Percentiles rank a stretch among this genome's conserved stretches.
Conservation (phyloP, 2,113 vertebrate species). For the Andinoacara biseriatus region DNA sequence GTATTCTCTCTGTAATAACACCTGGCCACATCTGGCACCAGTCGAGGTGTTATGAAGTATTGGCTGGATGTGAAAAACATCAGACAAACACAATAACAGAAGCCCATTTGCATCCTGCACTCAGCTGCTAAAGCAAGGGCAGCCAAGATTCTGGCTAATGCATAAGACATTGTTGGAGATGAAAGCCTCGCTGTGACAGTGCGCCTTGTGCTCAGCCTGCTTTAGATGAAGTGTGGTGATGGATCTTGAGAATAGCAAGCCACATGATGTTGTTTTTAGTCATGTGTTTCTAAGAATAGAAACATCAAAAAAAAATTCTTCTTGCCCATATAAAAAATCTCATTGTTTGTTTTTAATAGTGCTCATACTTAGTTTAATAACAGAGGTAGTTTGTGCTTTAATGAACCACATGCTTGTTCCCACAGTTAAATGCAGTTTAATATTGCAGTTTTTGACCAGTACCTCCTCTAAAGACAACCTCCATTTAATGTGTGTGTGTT, state of each 20-base stretch:
- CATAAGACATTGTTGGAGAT: conserved; percentile 31
- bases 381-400: conserved; percentile 9
- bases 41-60: conserved; percentile 14
- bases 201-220: conserved; percentile 24
- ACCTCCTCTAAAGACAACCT: conserved; percentile 21
- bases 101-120: conserved; percentile 37
- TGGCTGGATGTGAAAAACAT: conserved; percentile 15
- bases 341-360: conserved; percentile 25
- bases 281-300: conserved; percentile 60
- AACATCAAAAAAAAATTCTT: neutral
- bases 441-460: conserved; percentile 9
- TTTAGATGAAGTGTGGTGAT: conserved; percentile 27
- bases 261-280: conserved; percentile 43
- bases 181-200: conserved; percentile 47
- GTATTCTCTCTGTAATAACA: neutral
- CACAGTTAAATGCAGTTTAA: neutral
- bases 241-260: conserved; percentile 41
- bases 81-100: conserved; percentile 12
- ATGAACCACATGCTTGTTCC: conserved; percentile 8
- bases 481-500: conserved; percentile 29
- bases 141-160: conserved; percentile 34
- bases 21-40: conserved; percentile 17
- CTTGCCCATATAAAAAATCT: neutral
- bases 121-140: conserved; percentile 35
- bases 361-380: conserved; percentile 29